Evolutionary conservation across 1,140 invertebrate genomes (phyloP).

Genomic region (Plectrocnemia conspersa): DNA sequence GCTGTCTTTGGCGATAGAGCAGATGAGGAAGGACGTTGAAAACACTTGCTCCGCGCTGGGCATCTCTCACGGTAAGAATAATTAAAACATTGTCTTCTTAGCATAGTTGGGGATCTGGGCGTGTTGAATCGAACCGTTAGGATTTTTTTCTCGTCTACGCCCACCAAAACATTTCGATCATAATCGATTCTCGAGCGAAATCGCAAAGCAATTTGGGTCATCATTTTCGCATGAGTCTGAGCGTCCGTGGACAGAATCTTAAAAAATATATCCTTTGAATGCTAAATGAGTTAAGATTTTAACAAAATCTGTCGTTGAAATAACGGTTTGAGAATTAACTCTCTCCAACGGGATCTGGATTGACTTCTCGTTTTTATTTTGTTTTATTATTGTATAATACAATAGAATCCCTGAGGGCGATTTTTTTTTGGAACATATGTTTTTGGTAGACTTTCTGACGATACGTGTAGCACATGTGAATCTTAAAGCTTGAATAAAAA

Average conservation of each 20-base stretch:
- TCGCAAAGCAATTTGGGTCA: slow-evolving; percentile 25
- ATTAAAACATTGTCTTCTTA: slow-evolving; percentile 2
- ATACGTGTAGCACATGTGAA: too few species aligned
- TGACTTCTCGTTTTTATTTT: too few species aligned
- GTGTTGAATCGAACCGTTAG: too few species aligned
- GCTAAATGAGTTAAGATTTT: neutral
- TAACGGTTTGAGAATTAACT: too few species aligned
- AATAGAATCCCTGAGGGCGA: too few species aligned
- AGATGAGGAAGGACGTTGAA: slow-evolving; percentile 78
- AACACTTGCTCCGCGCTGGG: slow-evolving; percentile 77
- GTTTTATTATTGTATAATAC: too few species aligned
- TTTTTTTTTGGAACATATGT: too few species aligned
- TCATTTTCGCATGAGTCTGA: slow-evolving; percentile 25
- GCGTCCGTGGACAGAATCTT: neutral
- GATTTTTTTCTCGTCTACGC: slow-evolving; percentile 3
- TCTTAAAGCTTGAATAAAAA: too few species aligned
- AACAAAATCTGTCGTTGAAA: too few species aligned
- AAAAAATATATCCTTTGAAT: too few species aligned
- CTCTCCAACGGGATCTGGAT: too few species aligned
- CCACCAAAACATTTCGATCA: neutral
- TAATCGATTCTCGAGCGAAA: slow-evolving; percentile 16
- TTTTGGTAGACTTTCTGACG: too few species aligned
- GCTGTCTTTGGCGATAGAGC: slow-evolving; percentile 77
- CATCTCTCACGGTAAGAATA: slow-evolving; percentile 75
- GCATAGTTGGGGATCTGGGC: neutral